A percentile compares a stretch with the other conserved stretches of the same genome.
Conservation (phyloP, 2,113 vertebrate species). For the Halichoerus grypus region DNA sequence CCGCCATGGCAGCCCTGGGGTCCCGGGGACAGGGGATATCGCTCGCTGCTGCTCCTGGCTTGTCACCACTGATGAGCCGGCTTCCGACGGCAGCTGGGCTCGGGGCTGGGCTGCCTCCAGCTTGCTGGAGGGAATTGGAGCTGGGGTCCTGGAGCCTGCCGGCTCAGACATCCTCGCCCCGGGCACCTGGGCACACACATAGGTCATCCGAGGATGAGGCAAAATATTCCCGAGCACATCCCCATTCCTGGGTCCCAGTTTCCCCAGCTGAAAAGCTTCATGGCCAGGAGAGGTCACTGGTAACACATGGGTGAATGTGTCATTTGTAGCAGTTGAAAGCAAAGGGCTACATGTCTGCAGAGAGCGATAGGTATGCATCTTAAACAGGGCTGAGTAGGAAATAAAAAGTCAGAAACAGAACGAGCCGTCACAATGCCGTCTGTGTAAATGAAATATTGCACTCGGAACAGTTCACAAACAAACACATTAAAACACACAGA, state of each 20-base stretch:
- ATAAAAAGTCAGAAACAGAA: not conserved
- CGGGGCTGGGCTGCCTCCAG: not conserved
- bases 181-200: not conserved
- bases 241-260: not conserved
- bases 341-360: not conserved
- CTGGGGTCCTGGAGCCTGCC: not conserved
- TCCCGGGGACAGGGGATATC: not conserved
- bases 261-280: not conserved
- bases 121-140: not conserved
- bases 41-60: not conserved
- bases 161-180: not conserved
- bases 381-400: not conserved
- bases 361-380: not conserved
- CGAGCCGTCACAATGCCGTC: not conserved
- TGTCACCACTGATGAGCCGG: not conserved
- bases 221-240: not conserved
- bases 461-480: not conserved
- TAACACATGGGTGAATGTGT: not conserved
- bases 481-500: not conserved
- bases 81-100: not conserved
- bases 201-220: not conserved
- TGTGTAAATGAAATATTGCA: not conserved
- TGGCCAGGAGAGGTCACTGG: not conserved
- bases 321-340: not conserved
- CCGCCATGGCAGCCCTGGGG: not conserved